Conservation (phyloP, 2,797 vertebrate genomes). For the Cynopterus sphinx region DNA sequence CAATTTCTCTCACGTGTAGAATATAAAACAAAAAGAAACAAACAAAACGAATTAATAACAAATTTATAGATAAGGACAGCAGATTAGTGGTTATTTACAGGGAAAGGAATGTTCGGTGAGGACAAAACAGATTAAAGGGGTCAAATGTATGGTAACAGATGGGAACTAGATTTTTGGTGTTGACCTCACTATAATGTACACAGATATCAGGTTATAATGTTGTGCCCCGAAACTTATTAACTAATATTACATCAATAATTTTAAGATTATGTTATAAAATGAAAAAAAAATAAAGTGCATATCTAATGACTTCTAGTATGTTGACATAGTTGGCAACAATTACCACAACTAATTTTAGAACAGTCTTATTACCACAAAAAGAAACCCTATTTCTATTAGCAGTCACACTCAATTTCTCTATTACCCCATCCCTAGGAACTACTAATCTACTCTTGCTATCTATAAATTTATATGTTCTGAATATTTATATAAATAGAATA, state of each 20-base stretch:
- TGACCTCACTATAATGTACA: not conserved
- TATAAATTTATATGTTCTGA: not conserved
- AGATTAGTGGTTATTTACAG: not conserved
- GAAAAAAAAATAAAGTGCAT: not conserved
- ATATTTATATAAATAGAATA: not conserved
- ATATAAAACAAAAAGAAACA: not conserved
- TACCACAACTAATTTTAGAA: not conserved
- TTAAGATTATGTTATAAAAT: not conserved
- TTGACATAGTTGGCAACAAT: not conserved
- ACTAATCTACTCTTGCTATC: not conserved
- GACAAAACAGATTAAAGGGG: not conserved
- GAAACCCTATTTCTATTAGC: not conserved
- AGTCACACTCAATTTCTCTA: not conserved
- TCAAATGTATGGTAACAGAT: not conserved
- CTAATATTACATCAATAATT: not conserved
- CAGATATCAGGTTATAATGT: not conserved
- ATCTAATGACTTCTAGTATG: not conserved
- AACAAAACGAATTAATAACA: not conserved
- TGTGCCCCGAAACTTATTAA: not conserved
- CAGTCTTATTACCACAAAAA: not conserved
- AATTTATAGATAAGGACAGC: not conserved
- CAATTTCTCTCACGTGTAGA: not conserved
- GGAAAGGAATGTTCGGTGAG: not conserved
- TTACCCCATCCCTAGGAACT: not conserved
- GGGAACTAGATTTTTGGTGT: not conserved